These are phyloP conservation scores for Syngnathus typhle DNA, from an alignment of 2,113 vertebrate genomes.

Conservation along the genomic window DNA sequence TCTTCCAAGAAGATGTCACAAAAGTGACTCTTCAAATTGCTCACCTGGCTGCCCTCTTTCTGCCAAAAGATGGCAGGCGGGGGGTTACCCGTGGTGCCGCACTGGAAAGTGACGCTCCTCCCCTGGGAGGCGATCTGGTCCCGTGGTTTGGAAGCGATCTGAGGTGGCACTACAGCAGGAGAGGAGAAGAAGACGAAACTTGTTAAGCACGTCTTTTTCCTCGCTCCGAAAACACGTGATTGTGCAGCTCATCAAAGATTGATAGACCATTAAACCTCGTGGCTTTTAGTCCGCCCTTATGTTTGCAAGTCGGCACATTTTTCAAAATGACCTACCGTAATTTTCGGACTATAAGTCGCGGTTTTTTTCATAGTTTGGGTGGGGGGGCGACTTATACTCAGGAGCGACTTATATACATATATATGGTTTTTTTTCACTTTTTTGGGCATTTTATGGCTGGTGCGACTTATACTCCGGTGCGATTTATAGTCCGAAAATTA, in stretches of 20 bases:
- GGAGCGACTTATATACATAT: too few species aligned
- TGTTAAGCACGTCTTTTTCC: neutral
- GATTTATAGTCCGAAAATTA: too few species aligned
- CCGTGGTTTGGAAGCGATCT: constrained; percentile 86
- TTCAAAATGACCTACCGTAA: too few species aligned
- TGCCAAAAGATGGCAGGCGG: constrained; percentile 98
- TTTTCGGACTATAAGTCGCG: too few species aligned
- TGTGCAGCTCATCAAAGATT: neutral
- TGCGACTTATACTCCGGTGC: too few species aligned
- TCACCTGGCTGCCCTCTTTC: constrained; percentile 97
- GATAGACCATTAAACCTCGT: neutral
- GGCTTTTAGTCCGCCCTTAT: neutral
- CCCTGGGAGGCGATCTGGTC: constrained; percentile 94
- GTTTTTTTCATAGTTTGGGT: too few species aligned
- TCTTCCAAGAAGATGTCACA: constrained; percentile 25
- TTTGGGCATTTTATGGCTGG: too few species aligned
- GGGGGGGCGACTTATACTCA: too few species aligned
- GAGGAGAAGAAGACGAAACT: constrained; percentile 42
- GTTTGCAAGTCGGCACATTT: neutral
- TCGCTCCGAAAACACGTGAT: neutral
- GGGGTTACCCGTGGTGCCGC: constrained; percentile 92
- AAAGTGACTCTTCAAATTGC: constrained; percentile 12
- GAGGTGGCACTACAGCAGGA: constrained; percentile 79
- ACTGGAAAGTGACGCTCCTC: constrained; percentile 84
- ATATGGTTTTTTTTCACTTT: too few species aligned